These are phyloP conservation scores for Pseudococcus jackbeardsleyi DNA, from an alignment of 2,888 invertebrate genomes.

Conservation along the genomic window DNA sequence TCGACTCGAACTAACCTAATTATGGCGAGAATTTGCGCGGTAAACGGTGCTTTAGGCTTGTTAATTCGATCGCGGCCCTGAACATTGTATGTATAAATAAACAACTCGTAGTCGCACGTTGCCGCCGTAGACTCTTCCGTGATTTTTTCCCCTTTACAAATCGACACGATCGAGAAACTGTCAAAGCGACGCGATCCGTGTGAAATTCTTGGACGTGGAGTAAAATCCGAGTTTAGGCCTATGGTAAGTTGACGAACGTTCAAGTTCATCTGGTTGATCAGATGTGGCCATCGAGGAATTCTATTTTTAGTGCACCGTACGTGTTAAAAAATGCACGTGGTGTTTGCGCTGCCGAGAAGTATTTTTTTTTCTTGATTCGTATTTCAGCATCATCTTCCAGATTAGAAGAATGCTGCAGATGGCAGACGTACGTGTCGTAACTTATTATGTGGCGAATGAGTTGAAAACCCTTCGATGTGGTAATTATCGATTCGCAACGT, in stretches of 20 bases:
- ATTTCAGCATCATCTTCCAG: neutral
- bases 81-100: constrained; percentile 41
- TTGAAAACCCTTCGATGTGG: neutral
- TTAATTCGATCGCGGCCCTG: constrained; percentile 34
- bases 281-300: neutral
- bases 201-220: too few species aligned
- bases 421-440: neutral
- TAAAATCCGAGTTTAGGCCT: too few species aligned
- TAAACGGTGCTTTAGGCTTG: neutral
- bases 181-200: neutral
- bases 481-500: constrained; percentile 20
- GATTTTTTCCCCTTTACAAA: neutral
- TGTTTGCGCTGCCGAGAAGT: neutral
- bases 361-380: neutral
- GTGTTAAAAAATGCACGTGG: neutral
- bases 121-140: neutral
- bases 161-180: neutral
- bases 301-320: neutral
- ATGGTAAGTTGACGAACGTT: constrained; percentile 1
- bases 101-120: neutral
- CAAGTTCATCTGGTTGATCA: constrained; percentile 20
- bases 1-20: neutral
- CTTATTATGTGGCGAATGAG: too few species aligned
- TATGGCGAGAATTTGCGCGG: neutral
- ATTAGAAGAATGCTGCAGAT: neutral